These are phyloP conservation scores for Todiramphus chloris DNA, from an alignment of 2,113 vertebrate species.

Conservation along the genomic window DNA sequence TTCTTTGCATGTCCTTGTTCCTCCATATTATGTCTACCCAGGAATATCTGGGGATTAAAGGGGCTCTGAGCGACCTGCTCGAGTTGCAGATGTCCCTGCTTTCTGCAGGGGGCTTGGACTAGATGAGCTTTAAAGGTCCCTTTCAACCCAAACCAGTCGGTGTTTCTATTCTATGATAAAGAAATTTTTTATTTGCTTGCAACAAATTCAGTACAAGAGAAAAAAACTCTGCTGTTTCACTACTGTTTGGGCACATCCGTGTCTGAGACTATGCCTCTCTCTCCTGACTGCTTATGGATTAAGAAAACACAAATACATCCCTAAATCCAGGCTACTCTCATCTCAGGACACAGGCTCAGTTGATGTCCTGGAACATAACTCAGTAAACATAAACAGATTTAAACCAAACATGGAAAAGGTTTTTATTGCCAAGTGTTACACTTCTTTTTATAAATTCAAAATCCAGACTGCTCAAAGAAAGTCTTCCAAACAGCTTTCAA, in stretches of 20 bases:
- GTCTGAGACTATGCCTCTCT: neutral
- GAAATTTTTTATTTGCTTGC: neutral
- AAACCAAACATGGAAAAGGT: neutral
- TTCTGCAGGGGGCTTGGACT: neutral
- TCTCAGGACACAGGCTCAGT: neutral
- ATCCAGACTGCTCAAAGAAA: neutral
- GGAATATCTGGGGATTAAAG: neutral
- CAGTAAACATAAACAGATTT: neutral
- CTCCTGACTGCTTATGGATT: neutral
- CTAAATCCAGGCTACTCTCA: neutral
- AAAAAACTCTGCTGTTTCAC: neutral
- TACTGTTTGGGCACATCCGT: neutral
- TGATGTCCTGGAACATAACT: neutral
- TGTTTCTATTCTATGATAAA: neutral
- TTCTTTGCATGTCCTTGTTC: fast-evolving
- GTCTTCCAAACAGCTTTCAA: neutral
- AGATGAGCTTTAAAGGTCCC: neutral
- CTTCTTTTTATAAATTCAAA: neutral
- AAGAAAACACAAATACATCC: neutral
- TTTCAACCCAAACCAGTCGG: neutral
- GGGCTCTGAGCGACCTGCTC: neutral
- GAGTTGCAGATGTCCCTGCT: neutral
- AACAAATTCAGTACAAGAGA: neutral
- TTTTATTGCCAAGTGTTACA: neutral
- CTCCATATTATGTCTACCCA: neutral